These are phyloP conservation scores for Eupithecia dodoneata DNA, from an alignment of 2,888 invertebrate genomes.

Conservation along the genomic window DNA sequence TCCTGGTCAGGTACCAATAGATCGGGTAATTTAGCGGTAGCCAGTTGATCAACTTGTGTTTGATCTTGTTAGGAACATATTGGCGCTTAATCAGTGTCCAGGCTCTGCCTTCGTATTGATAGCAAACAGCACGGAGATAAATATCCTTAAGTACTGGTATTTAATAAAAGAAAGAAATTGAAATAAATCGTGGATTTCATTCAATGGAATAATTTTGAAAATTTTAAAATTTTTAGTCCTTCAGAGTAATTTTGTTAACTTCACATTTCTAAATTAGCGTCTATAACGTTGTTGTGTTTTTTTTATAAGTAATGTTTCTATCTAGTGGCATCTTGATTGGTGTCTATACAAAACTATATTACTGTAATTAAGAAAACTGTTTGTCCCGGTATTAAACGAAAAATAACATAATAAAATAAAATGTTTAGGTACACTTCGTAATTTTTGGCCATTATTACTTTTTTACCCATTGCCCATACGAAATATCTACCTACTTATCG, in stretches of 20 bases:
- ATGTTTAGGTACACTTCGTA: neutral
- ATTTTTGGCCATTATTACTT: no score
- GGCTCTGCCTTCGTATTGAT: slow-evolving; percentile 1
- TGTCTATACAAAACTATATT: no score
- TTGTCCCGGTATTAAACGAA: no score
- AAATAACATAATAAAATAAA: no score
- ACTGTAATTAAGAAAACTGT: no score
- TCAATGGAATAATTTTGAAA: no score
- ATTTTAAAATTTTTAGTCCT: no score
- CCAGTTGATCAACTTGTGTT: slow-evolving; percentile 5
- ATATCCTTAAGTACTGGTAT: neutral
- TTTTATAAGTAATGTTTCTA: no score
- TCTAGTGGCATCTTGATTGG: no score
- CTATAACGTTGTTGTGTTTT: no score
- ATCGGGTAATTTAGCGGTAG: neutral
- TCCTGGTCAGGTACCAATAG: neutral
- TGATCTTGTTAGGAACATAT: slow-evolving; percentile 13
- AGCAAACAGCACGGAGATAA: neutral
- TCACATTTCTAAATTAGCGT: neutral
- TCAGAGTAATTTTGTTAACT: neutral
- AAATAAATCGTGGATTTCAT: neutral
- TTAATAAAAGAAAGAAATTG: no score
- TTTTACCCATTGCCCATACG: no score
- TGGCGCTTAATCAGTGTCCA: neutral
- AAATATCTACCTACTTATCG: neutral